Evolutionary conservation across 2,113 vertebrate genomes (phyloP), one percentile per base, ranked within the genome.

Genomic region (Plecotus auritus): DNA sequence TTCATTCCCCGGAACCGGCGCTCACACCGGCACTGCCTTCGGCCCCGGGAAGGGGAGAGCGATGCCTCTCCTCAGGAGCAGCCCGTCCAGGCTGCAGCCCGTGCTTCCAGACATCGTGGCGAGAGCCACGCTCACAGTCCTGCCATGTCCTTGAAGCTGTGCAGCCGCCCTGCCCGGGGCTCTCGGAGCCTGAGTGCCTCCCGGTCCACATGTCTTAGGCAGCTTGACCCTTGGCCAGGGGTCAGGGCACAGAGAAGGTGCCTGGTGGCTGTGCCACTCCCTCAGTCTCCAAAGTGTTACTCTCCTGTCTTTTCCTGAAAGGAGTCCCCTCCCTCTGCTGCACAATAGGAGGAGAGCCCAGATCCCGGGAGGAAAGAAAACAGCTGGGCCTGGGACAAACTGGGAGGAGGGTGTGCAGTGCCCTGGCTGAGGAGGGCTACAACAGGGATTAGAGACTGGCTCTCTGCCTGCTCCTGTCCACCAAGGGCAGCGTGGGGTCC

Each of bases 361-460:
- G 76, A 64, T 88, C 28, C 78, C 89, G 56, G 85, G 35, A 87
- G 87, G 87, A 82, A 88, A 72, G 30, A 85, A 81, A 66, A 17
- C 40, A 45, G n/a, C 5, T 77, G 74, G 94, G 82, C 54, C 11
- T 37, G 3, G 54, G 37, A 87, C 78, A 81, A 51, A 61, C 40
- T 18, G 54, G 86, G 85, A 92, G 77, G 74, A 47, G n/a, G 47
- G 73, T 84, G 67, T 86, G 61, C 82, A 59, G 88, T 87, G 93
- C 64, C 92, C 90, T 85, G 74, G 81, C 2, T 73, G 77, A 93
- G 67, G n/a, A n/a, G n/a, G n/a, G n/a, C n/a, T n/a, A n/a, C n/a
- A n/a, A n/a, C n/a, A n/a, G n/a, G n/a, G n/a, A n/a, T n/a, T n/a
- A n/a, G n/a, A n/a, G n/a, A n/a, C n/a, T n/a, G 89, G 51, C 49